Evolutionary conservation across 2,888 invertebrate genomes (phyloP).

Genomic region (Limnephilus marmoratus): DNA sequence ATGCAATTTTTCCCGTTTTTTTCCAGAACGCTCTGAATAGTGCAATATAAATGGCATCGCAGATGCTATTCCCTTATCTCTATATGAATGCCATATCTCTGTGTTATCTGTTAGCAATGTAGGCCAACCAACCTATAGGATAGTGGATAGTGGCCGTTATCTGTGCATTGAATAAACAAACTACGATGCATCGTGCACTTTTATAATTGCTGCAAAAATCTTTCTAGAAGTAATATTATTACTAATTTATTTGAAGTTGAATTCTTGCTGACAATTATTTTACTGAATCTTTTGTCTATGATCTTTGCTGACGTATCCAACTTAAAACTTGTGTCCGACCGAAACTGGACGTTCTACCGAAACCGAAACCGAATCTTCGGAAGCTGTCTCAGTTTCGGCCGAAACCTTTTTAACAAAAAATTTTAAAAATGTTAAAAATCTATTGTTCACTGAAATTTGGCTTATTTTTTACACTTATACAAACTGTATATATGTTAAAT

Average conservation of each 20-base stretch:
- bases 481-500: no score
- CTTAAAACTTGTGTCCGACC: no score
- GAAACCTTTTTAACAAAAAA: no score
- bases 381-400: no score
- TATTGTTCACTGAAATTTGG: no score
- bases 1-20: background rate
- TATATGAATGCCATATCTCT: constrained; percentile 3
- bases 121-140: background rate
- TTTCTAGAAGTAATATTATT: background rate
- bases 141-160: background rate
- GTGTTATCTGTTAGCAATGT: constrained; percentile 5
- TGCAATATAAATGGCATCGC: background rate
- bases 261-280: background rate
- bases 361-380: no score
- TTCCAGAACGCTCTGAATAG: background rate
- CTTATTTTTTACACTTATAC: no score
- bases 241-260: background rate
- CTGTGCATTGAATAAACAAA: constrained; percentile 12
- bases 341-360: no score
- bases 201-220: background rate
- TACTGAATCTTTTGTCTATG: no score
- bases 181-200: background rate
- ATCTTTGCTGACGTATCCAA: no score
- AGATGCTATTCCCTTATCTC: constrained; percentile 4
- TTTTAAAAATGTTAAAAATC: no score